A percentile compares a stretch with the other conserved stretches of the same genome.
Evolutionary conservation across 1,140 invertebrate genomes (phyloP).

Genomic region (Lepidurus packardi): DNA sequence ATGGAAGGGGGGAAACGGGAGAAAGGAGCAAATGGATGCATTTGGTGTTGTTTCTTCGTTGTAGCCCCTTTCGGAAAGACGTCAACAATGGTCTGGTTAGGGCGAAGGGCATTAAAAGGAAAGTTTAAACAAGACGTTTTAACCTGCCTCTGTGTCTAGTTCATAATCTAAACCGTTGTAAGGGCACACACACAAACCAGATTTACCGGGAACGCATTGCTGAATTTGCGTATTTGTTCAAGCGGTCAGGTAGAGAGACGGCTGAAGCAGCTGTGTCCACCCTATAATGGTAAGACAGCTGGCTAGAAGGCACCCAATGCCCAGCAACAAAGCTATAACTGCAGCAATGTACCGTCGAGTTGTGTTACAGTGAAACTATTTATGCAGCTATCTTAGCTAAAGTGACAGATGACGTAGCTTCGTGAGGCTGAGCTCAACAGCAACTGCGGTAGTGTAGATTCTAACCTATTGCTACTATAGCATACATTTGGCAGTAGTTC

Average conservation of each 20-base stretch:
- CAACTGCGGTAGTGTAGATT: no score
- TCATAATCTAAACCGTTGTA: conserved; percentile 25
- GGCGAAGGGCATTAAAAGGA: conserved; percentile 11
- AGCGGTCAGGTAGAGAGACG: conserved; percentile 5
- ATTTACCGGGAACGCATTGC: conserved; percentile 22
- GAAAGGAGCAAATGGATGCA: background rate
- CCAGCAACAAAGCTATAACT: background rate
- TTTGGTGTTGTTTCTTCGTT: conserved; percentile 2
- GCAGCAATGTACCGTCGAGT: no score
- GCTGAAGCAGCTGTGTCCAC: background rate
- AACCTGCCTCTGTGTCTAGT: background rate
- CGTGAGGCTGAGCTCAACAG: no score
- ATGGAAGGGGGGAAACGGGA: background rate
- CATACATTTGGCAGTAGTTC: no score
- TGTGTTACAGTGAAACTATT: no score
- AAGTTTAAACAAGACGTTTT: conserved; percentile 6
- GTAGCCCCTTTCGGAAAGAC: background rate
- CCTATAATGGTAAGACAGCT: conserved; percentile 2
- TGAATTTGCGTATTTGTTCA: conserved; percentile 25
- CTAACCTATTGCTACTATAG: no score
- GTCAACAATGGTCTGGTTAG: background rate
- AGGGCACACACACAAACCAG: conserved; percentile 33
- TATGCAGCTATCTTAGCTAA: no score
- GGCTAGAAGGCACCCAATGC: background rate
- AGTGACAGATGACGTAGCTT: no score